Evolutionary conservation across 2,113 vertebrate species (phyloP).

Genomic region (Calypte anna): DNA sequence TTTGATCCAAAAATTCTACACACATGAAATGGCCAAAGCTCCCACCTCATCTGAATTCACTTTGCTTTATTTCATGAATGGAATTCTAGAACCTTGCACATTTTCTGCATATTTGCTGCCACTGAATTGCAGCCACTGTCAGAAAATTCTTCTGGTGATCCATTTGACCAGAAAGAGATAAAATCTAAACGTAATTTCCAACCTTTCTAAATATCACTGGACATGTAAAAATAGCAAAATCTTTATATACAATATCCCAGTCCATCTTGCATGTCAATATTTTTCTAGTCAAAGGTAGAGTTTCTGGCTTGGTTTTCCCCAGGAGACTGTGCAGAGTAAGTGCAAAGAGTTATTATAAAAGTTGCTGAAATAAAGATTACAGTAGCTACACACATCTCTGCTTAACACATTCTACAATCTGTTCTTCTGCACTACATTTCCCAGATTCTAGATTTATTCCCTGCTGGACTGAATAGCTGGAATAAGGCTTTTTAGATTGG

Average conservation of each 20-base stretch:
- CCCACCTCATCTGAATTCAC: neutral
- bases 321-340: neutral
- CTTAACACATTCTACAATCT: neutral
- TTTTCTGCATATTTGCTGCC: neutral
- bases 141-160: constrained; percentile 14
- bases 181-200: constrained; percentile 17
- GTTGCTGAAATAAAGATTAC: neutral
- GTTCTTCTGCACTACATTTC: neutral
- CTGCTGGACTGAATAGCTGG: neutral
- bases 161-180: neutral
- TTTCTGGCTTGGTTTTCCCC: constrained; percentile 2
- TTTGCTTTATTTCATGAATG: neutral
- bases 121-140: neutral
- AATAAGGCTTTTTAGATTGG: neutral
- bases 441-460: neutral
- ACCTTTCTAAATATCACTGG: constrained; percentile 62
- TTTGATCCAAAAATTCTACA: neutral
- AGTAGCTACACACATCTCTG: neutral
- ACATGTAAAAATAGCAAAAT: constrained; percentile 39
- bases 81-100: neutral
- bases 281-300: neutral
- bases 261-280: neutral
- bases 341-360: neutral
- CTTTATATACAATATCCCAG: neutral
- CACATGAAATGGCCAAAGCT: rapidly evolving